phyloP scores from a whole-genome alignment of 2,797 vertebrate genomes.

The Crotalus adamanteus region DNA sequence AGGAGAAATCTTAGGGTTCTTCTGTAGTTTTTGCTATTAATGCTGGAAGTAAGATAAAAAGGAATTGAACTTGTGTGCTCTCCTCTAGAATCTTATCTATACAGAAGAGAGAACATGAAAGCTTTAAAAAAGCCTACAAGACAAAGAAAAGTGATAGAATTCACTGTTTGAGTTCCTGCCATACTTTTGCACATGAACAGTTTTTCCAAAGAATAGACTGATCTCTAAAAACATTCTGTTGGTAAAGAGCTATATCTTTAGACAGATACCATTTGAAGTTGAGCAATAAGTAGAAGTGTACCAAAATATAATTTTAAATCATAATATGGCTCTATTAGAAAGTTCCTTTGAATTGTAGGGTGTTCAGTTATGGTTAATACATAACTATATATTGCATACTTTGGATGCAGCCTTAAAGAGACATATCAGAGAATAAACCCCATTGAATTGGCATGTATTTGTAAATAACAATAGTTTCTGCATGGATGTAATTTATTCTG shows the following conservation, averaged over 20 bases:
- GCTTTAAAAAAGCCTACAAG: neutral
- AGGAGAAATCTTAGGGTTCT: neutral
- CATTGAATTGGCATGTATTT: neutral
- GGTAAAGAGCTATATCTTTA: neutral
- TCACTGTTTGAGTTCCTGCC: neutral
- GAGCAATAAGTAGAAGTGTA: neutral
- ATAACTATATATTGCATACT: neutral
- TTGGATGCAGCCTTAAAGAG: neutral
- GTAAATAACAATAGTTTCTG: constrained; percentile 6
- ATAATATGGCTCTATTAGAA: neutral
- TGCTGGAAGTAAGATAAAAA: neutral
- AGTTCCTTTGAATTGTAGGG: neutral
- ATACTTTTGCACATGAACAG: constrained; percentile 16
- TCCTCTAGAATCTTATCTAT: constrained; percentile 32
- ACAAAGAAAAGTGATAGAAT: constrained; percentile 1
- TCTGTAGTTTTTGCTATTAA: neutral
- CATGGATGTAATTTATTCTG: neutral
- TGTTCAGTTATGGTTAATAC: neutral
- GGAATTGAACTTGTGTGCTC: neutral
- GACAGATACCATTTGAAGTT: constrained; percentile 19
- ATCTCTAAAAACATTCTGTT: neutral
- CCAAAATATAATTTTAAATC: neutral
- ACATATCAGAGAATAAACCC: neutral
- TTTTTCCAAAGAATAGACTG: neutral
- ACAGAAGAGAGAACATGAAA: constrained; percentile 15